A percentile compares a stretch with the other conserved stretches of the same genome.
phyloP scores from a whole-genome alignment of 2,113 vertebrate genomes.

The Megaceryle torquata region DNA sequence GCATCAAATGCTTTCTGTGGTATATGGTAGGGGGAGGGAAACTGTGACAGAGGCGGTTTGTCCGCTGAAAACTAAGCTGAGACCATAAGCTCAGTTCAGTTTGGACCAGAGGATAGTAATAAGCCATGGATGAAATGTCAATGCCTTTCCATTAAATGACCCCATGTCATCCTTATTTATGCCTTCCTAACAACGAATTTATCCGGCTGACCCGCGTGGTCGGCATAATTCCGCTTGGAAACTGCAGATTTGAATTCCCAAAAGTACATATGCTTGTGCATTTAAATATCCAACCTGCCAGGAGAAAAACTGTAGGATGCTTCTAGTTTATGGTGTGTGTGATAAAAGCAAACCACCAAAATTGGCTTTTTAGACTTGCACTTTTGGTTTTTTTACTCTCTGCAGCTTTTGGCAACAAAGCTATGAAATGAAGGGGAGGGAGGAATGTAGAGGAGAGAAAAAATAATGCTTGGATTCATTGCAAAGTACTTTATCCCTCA shows the following conservation, averaged over 20 bases:
- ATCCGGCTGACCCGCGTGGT: not conserved
- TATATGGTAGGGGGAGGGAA: not conserved
- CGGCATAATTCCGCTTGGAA: slow-evolving; percentile 12
- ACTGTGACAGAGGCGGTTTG: not conserved
- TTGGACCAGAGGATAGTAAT: not conserved
- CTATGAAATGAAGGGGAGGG: not conserved
- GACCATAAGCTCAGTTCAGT: not conserved
- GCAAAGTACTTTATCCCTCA: not conserved
- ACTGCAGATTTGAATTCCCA: not conserved
- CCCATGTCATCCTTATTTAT: not conserved
- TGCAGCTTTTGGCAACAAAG: not conserved
- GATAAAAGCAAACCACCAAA: not conserved
- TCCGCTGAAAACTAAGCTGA: not conserved
- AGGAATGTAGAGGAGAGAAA: not conserved
- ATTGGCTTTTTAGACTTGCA: not conserved
- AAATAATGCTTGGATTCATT: not conserved
- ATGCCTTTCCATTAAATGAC: not conserved
- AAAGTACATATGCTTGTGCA: not conserved
- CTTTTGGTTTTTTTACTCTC: not conserved
- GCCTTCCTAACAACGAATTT: not conserved
- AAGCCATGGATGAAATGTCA: slow-evolving; percentile 18
- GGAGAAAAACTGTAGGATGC: not conserved
- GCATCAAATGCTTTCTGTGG: not conserved
- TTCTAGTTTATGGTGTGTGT: not conserved
- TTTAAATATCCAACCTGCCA: not conserved